phyloP scores from a whole-genome alignment of 1,140 invertebrate genomes.

The Ips nitidus region DNA sequence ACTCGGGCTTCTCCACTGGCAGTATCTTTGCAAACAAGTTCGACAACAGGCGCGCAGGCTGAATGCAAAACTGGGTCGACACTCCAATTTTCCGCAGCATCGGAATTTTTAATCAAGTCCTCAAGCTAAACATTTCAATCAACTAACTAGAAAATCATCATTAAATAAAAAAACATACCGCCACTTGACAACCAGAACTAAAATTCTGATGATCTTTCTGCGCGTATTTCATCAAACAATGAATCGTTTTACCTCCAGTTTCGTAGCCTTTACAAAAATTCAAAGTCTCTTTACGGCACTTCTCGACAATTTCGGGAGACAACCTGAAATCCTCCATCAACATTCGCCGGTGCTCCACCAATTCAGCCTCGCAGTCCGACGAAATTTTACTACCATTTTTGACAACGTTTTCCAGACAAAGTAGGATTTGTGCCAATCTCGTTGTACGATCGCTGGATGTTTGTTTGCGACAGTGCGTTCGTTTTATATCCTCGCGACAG shows the following conservation, averaged over 20 bases:
- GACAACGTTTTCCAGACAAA: conserved; percentile 87
- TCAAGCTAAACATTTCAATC: conserved; percentile 62
- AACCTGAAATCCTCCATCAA: conserved; percentile 92
- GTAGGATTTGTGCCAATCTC: conserved; percentile 83
- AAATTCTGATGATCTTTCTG: conserved; percentile 65
- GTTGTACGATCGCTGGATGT: conserved; percentile 81
- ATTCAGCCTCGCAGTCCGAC: conserved; percentile 79
- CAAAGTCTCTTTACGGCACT: conserved; percentile 84
- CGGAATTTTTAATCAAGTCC: conserved; percentile 74
- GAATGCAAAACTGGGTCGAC: conserved; percentile 86
- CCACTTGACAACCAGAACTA: conserved; percentile 67
- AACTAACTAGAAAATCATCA: conserved; percentile 12
- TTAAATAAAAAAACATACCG: conserved; percentile 53
- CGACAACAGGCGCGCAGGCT: conserved; percentile 82
- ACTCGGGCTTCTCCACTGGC: conserved; percentile 74
- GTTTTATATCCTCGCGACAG: conserved; percentile 88
- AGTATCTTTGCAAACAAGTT: conserved; percentile 68
- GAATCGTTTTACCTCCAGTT: conserved; percentile 84
- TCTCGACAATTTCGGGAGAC: conserved; percentile 87
- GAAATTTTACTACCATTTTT: conserved; percentile 75
- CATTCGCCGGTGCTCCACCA: conserved; percentile 86
- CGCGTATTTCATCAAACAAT: conserved; percentile 94
- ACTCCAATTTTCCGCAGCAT: conserved; percentile 87
- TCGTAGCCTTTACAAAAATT: conserved; percentile 69
- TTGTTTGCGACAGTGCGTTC: conserved; percentile 72